Base-by-base conservation (phyloP, 2,113 vertebrate species). In the Cromileptes altivelis region DNA sequence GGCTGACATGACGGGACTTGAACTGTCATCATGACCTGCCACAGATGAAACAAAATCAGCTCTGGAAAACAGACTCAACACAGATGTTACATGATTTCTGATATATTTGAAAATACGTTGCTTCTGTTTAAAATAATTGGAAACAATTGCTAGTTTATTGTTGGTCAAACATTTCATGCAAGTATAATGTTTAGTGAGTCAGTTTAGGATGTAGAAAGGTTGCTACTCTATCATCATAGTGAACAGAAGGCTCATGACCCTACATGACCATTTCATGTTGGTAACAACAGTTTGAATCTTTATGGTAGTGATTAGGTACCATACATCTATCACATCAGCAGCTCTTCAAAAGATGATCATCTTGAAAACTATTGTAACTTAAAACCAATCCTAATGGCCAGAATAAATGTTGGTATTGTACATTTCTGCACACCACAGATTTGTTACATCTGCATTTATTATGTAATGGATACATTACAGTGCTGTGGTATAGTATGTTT, bases 1-100 rank as follows among this genome's bases (percentile, higher is more conserved):
- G 92, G 95, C 85, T 77, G 92, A 91, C 93, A 94, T 94, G 91
- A 96, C 71, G 69, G 95, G 94, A 82, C 88, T 93, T 79, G 93
- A 91, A 42, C 94, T 93, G 82, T 96, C 95, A 89, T 95, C 94
- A 90, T 95, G 93, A 97, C 96, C 98, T 99, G 96, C 95, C 90
- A 92, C 0, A 50, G 96, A 94, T 91, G 62, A 95, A 94, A 96
- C 89, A 60, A 84, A 55, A 91, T 96, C 93, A 97, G 95, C 76
- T 88, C 95, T 88, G 93, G 92, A 95, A 95, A 93, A 70, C 14
- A 21, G 27, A 62, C 12, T 62, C 21, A 63, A 6, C 45, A 42
- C 18, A 82, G 52, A 71, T 18, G 9, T 25, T 13, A 25, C 25
- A 74, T 13, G 42, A 2, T 14, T 47, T 68, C n/a, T 61, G 56